Percentiles rank a stretch among this genome's conserved stretches.
phyloP scores from a whole-genome alignment of 2,888 invertebrate genomes.

The Isoperla grammatica region DNA sequence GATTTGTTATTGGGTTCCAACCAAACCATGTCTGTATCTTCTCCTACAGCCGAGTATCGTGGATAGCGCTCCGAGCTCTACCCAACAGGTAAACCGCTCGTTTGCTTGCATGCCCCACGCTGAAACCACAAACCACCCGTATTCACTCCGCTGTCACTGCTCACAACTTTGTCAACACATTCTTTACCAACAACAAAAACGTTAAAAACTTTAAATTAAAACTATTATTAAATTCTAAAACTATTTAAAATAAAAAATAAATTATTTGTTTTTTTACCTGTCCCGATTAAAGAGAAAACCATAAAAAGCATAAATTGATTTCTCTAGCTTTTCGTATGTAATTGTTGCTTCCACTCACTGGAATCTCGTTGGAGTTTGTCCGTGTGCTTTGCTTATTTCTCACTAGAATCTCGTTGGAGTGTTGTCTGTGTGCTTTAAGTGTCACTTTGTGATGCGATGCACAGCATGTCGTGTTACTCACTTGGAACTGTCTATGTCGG shows the following conservation, averaged over 20 bases:
- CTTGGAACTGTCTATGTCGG: background rate
- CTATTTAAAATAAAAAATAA: background rate
- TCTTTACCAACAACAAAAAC: background rate
- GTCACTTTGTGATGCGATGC: conserved; percentile 1
- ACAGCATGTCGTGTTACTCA: conserved; percentile 3
- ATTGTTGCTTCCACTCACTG: background rate
- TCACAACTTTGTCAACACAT: conserved; percentile 4
- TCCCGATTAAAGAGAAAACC: background rate
- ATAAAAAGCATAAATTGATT: background rate
- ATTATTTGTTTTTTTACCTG: too few species aligned
- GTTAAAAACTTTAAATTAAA: background rate
- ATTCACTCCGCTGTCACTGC: background rate
- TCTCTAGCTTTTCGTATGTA: background rate
- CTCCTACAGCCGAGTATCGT: conserved; percentile 26
- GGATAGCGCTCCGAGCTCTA: conserved; percentile 25
- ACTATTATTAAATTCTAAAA: background rate
- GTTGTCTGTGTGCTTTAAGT: conserved; percentile 9
- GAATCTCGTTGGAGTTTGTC: background rate
- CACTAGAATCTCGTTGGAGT: conserved; percentile 2
- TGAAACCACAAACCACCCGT: background rate
- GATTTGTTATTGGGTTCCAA: too few species aligned
- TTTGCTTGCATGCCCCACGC: conserved; percentile 14
- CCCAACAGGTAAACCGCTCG: conserved; percentile 27
- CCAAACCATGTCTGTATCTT: conserved; percentile 18
- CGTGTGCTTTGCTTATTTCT: conserved; percentile 10